Evolutionary conservation across 2,113 vertebrate genomes (phyloP), one percentile per base, ranked within the genome.

Genomic region (Lepus americanus): DNA sequence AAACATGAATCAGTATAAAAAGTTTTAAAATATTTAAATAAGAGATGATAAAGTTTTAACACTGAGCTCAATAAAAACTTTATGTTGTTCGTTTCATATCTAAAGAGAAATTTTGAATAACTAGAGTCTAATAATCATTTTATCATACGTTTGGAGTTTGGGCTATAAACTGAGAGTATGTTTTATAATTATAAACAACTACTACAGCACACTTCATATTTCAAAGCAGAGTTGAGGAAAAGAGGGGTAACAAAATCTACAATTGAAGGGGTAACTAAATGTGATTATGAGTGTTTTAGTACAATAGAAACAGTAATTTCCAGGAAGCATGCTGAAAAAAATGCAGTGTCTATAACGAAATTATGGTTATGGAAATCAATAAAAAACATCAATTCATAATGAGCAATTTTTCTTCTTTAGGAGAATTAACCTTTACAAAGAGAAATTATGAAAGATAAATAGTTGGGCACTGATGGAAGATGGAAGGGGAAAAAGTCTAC

Each of bases 151-250:
- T 8, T 84, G 44, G 20, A 11, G 1, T 83, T 80, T 80, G 23
- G 31, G 27, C 17, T 39, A 49, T 63, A 95, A 84, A 17, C 11
- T 73, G n/a, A 66, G 17, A 67, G 78, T 25, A 63, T 79, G 73
- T 87, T 83, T 93, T 88, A n/a, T 84, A 94, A 90, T 44, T 36
- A 36, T 22, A 69, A 73, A 72, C 49, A 64, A n/a, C 8, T 69
- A 16, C 10, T 49, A 67, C 12, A 5, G 53, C 80, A 44, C 1
- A 39, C 36, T 74, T 78, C 11, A 19, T 66, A 72, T 87, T 90
- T 93, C 73, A 91, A 36, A 84, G 59, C 33, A 64, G 14, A 64
- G 12, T 59, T 93, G n/a, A 92, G 29, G 17, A 83, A 67, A 92
- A 83, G 25, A 33, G 8, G 64, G 49, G 2, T 64, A 85, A 76